Evolutionary conservation across 2,113 vertebrate species (phyloP), one percentile per base, ranked within the genome.

Genomic region (Sylvietta virens): DNA sequence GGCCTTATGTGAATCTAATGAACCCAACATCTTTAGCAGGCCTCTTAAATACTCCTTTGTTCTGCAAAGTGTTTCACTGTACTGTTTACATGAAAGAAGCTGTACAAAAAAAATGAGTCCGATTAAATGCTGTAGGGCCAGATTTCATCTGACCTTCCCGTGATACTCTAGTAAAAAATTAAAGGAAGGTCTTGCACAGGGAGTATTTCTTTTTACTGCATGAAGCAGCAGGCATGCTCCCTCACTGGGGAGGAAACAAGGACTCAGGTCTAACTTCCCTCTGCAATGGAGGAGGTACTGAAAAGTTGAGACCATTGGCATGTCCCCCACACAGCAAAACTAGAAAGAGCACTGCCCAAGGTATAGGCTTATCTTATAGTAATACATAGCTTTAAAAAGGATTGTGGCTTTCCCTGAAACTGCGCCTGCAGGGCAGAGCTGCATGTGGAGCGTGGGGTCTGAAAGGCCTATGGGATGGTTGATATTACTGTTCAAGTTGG

Each of bases 41-140:
- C 76, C 81, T 94, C 92, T 95, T 64, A 93, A 95, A 83, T 71
- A 78, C 39, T 74, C 81, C 48, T 95, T 96, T 94, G 90, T 90
- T 96, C 90, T 81, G 81, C 53, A 48, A 92, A 94, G 67, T 73
- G 60, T 71, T 88, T 90, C 78, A 61, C 64, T 62, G 42, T 66
- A 58, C 66, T 88, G 79, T 96, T 96, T 95, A 86, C 76, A 74
- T 93, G 85, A 93, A 96, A 92, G 82, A 90, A 92, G 37, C 67
- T 71, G 73, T 51, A 61, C 24, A 19, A 77, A 92, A 94, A 94
- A 90, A 77, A 71, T 48, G 3, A 94, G 67, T 64, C 67, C 93
- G 79, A 96, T 88, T 77, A 86, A 93, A 92, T 88, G 86, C 71
- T 94, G n/a, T 60, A 88, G 69, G 76, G 71, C 56, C 76, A 95